These are phyloP conservation scores for Corythoichthys intestinalis DNA, from an alignment of 2,113 vertebrate species.

Conservation along the genomic window DNA sequence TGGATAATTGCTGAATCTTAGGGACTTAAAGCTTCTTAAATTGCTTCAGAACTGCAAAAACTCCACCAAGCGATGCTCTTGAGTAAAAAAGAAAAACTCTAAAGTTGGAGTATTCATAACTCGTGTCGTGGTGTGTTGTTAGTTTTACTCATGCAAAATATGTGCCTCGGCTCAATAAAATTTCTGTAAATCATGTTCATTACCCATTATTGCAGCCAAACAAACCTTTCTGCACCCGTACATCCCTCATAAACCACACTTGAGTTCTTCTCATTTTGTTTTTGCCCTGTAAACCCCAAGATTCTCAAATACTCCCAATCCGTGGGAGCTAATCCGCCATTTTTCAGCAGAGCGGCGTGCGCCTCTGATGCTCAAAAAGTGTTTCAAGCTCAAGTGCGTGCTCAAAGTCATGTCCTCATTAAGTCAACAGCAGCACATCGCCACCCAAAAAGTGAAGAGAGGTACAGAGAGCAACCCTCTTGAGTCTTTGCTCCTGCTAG, in stretches of 20 bases:
- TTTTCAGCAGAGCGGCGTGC: not conserved
- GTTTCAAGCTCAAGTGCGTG: constrained; percentile 9
- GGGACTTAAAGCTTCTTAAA: too few relatives aligned
- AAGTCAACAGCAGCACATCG: constrained; percentile 3
- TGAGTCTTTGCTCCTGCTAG: not conserved
- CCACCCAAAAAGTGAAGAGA: constrained; percentile 5
- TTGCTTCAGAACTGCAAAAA: too few relatives aligned
- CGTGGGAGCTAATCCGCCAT: not conserved
- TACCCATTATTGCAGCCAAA: not conserved
- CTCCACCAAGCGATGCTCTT: not conserved
- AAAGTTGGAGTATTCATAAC: too few relatives aligned
- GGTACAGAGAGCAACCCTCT: not conserved
- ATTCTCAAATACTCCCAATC: constrained; percentile 1
- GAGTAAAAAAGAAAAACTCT: not conserved
- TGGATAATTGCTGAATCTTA: too few relatives aligned
- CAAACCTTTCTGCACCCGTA: not conserved
- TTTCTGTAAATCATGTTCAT: not conserved
- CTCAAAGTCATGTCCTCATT: constrained; percentile 11
- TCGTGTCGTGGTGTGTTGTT: not conserved
- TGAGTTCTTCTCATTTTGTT: not conserved
- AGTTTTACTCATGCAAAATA: not conserved
- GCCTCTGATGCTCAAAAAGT: constrained; percentile 4
- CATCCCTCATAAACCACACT: not conserved
- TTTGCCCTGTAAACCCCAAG: not conserved
- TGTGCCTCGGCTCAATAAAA: not conserved